Evolutionary conservation across 2,797 vertebrate genomes (phyloP), one percentile per base, ranked within the genome.

Genomic region (Sebastes steindachneri): DNA sequence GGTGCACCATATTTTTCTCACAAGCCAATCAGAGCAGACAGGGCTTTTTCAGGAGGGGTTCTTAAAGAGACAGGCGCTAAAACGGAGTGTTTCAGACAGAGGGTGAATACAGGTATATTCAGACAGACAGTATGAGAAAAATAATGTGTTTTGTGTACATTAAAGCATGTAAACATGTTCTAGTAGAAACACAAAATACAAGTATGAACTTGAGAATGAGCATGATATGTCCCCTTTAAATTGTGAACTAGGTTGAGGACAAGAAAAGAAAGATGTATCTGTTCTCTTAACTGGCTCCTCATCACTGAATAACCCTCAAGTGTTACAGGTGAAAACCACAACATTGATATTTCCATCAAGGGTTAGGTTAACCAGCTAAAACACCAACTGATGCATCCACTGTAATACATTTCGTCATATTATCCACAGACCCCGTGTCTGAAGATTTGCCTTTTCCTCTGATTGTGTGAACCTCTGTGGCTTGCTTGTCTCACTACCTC

Each of bases 401-500:
- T 65, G 26, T 54, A 45, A 37, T 1, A 23, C 53, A 48, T 73
- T 72, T 81, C 12, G 15, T 84, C 53, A 68, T 5, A 77, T 57
- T 51, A 60, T 77, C 58, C 33, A 23, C 62, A 74, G 23, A 73
- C 65, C 65, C 26, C 7, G 9, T 70, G n/a, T 58, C 19, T 75
- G 19, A 86, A 83, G 68, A 58, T 80, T 60, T 79, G 71, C 55
- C 57, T 85, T 81, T 88, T 89, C 83, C 88, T 82, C 73, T 68
- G 68, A 86, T 72, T 88, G 80, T 92, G 87, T 79, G 86, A 93
- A 89, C 90, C 85, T 73, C 82, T 77, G 85, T 12, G 8, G 71
- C 81, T 76, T 10, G 63, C 29, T 68, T 82, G 48, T 90, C 84
- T 91, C 85, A 80, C 82, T 75, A 79, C 63, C 77, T 78, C 85